Percentiles rank a stretch among this genome's conserved stretches.
Evolutionary conservation across 2,113 vertebrate species (phyloP).

Genomic region (Callocephalon fimbriatum): DNA sequence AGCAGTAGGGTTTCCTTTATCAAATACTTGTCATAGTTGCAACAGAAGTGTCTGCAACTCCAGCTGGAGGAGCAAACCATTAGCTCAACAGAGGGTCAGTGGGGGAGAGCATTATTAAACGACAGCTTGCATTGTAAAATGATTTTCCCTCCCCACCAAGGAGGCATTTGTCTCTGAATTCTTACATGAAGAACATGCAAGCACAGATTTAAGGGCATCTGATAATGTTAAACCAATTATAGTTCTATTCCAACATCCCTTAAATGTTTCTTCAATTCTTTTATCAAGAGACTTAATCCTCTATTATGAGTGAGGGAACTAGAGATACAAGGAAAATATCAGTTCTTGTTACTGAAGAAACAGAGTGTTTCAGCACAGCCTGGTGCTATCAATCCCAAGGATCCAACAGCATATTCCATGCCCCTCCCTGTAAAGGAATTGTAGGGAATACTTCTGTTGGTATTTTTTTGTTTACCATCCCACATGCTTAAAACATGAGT

Average conservation of each 20-base stretch:
- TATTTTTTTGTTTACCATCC: background rate
- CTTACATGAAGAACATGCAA: background rate
- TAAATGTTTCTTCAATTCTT: background rate
- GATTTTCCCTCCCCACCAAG: background rate
- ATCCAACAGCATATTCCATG: background rate
- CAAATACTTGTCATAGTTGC: background rate
- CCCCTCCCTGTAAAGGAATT: background rate
- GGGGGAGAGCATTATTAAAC: background rate
- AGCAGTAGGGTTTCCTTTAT: background rate
- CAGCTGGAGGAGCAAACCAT: background rate
- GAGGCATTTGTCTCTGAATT: background rate
- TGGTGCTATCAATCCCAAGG: accelerated
- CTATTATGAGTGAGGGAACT: background rate
- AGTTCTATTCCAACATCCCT: background rate
- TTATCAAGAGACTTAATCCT: background rate
- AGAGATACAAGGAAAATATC: background rate
- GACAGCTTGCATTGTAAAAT: background rate
- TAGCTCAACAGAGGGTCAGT: background rate
- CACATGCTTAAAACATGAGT: background rate
- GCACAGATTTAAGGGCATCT: background rate
- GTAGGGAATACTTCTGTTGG: background rate
- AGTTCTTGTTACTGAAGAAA: background rate
- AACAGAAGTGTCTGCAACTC: background rate
- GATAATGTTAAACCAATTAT: background rate
- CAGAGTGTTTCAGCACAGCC: background rate